A percentile compares a stretch with the other conserved stretches of the same genome.
These are phyloP conservation scores for Diaperis boleti DNA, from an alignment of 2,888 invertebrate genomes.

Conservation along the genomic window DNA sequence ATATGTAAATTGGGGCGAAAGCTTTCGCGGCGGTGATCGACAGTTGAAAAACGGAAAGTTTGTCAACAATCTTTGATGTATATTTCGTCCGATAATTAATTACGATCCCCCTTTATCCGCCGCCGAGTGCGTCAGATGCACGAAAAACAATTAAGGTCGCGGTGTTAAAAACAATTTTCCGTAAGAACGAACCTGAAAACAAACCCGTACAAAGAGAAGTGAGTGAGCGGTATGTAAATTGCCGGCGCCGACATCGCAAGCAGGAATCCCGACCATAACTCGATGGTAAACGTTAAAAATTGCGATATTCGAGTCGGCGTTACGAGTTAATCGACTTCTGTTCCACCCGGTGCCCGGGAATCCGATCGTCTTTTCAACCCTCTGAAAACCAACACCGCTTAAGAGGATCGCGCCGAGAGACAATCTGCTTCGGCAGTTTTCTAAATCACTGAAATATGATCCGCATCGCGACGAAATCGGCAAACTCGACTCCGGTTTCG, in stretches of 20 bases:
- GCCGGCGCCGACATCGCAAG: conserved; percentile 6
- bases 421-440: conserved; percentile 41
- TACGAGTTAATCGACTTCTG: conserved; percentile 3
- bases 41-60: too few species aligned
- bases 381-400: conserved; percentile 21
- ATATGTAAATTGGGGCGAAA: too few species aligned
- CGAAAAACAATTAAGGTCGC: conserved; percentile 21
- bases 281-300: conserved; percentile 19
- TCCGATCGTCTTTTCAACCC: neutral
- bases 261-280: conserved; percentile 10
- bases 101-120: too few species aligned
- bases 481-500: conserved; percentile 34
- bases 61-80: too few species aligned
- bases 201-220: conserved; percentile 5
- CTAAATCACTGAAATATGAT: conserved; percentile 41
- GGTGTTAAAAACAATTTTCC: conserved; percentile 27
- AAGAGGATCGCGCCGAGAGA: conserved; percentile 7
- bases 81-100: too few species aligned
- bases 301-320: conserved; percentile 33
- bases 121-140: conserved; percentile 2
- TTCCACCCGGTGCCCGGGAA: neutral
- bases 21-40: too few species aligned
- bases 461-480: conserved; percentile 17
- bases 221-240: conserved; percentile 20
- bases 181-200: conserved; percentile 22